These are phyloP conservation scores for Branchipolynoe longqiensis DNA, from an alignment of 2,888 invertebrate species.

Conservation along the genomic window DNA sequence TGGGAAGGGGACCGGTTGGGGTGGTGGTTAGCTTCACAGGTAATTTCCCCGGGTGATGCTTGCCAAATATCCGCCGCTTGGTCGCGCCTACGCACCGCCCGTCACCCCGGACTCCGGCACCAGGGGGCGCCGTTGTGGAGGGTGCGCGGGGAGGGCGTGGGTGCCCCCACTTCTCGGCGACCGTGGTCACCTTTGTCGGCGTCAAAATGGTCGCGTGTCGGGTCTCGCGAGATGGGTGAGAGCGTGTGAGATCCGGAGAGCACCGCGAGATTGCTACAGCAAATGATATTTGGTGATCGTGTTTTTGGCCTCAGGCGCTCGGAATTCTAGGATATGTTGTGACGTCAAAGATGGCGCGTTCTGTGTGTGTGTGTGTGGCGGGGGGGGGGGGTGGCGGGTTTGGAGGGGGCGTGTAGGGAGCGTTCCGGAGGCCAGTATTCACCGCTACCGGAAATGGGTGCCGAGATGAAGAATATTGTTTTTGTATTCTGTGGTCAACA, in stretches of 20 bases:
- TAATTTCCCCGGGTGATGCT: not conserved
- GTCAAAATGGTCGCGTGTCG: not conserved
- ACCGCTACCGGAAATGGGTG: conserved; percentile 27
- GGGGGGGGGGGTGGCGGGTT: too few relatives aligned
- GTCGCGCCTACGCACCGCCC: not conserved
- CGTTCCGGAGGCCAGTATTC: conserved; percentile 22
- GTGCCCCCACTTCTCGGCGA: not conserved
- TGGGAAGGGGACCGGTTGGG: too few relatives aligned
- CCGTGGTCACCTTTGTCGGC: not conserved
- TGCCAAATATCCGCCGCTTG: conserved; percentile 31
- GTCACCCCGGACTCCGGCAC: too few relatives aligned
- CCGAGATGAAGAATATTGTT: conserved; percentile 32
- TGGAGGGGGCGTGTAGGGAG: too few relatives aligned
- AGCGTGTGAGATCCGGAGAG: not conserved
- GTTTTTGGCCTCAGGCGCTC: not conserved
- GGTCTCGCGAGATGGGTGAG: conserved; percentile 1
- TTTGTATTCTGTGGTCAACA: too few relatives aligned
- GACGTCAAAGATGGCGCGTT: conserved; percentile 6
- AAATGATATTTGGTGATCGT: conserved; percentile 41
- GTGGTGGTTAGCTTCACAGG: not conserved
- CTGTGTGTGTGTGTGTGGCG: not conserved
- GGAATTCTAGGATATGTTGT: conserved; percentile 37
- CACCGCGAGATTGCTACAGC: conserved; percentile 26
- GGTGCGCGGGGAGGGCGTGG: not conserved
- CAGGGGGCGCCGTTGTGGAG: too few relatives aligned